Conservation (phyloP, 2,797 vertebrate species). For the Gymnoscopelus microlampas region DNA sequence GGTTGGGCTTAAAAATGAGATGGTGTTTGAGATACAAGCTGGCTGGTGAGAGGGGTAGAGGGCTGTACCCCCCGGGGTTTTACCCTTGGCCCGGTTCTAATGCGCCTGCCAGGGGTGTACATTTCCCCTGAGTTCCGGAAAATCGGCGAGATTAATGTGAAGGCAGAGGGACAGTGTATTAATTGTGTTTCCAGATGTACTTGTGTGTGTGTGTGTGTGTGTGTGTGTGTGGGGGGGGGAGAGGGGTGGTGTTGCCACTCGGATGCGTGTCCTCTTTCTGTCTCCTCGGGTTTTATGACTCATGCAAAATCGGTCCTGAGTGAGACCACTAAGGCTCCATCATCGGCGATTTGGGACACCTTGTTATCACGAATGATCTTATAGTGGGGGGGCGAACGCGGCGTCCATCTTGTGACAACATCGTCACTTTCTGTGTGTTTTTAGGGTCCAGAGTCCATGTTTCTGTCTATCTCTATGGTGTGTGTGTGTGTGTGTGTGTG, state of each 20-base stretch:
- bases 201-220: not conserved
- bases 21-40: no score
- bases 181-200: constrained; percentile 82
- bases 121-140: constrained; percentile 79
- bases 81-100: constrained; percentile 61
- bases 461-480: not conserved
- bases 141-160: constrained; percentile 81
- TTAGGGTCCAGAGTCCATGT: not conserved
- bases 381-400: constrained; percentile 13
- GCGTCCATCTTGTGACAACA: not conserved
- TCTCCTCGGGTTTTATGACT: constrained; percentile 73
- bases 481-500: not conserved
- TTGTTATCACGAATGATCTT: constrained; percentile 72
- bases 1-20: constrained; percentile 7
- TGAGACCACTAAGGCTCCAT: constrained; percentile 63
- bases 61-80: constrained; percentile 56
- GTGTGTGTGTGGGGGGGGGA: no score
- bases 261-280: constrained; percentile 49
- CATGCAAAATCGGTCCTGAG: constrained; percentile 76
- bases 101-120: constrained; percentile 73
- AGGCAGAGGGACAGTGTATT: constrained; percentile 73
- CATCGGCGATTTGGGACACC: constrained; percentile 79
- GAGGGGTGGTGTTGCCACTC: constrained; percentile 51
- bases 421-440: not conserved
- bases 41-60: constrained; percentile 26